Conservation (phyloP, 2,113 vertebrate species). For the Hippopotamus amphibius region DNA sequence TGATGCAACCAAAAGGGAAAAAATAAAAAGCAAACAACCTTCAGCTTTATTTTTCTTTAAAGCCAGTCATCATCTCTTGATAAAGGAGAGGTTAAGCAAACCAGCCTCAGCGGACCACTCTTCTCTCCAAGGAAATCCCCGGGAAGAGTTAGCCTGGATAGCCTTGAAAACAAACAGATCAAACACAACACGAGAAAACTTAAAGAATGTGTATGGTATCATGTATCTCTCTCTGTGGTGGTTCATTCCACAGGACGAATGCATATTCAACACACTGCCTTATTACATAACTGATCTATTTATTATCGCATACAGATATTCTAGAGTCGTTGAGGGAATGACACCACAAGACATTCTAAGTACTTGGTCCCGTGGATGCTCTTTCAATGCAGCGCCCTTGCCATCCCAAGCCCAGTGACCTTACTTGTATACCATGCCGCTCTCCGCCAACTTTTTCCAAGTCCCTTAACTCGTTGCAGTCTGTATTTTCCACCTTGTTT, state of each 20-base stretch:
- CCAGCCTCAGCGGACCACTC: slow-evolving; percentile 87
- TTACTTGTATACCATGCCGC: slow-evolving; percentile 81
- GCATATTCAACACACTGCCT: slow-evolving; percentile 96
- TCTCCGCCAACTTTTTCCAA: slow-evolving; percentile 80
- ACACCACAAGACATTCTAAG: slow-evolving; percentile 84
- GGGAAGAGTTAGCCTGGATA: slow-evolving; percentile 92
- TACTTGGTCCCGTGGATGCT: slow-evolving; percentile 80
- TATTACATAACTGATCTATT: slow-evolving; percentile 96
- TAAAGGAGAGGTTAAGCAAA: slow-evolving; percentile 85
- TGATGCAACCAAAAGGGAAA: slow-evolving; percentile 85
- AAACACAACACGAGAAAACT: slow-evolving; percentile 86
- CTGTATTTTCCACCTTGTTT: slow-evolving; percentile 82
- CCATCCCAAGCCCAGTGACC: slow-evolving; percentile 82
- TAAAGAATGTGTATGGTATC: slow-evolving; percentile 93
- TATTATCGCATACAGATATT: slow-evolving; percentile 91
- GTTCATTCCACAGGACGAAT: slow-evolving; percentile 91
- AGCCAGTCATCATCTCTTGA: slow-evolving; percentile 88
- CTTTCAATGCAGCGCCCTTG: slow-evolving; percentile 85
- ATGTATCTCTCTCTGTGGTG: slow-evolving; percentile 89
- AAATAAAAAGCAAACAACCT: slow-evolving; percentile 82
- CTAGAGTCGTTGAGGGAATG: slow-evolving; percentile 85
- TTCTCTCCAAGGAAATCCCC: slow-evolving; percentile 89
- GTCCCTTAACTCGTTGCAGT: slow-evolving; percentile 78
- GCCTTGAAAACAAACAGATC: slow-evolving; percentile 92
- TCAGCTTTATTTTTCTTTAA: slow-evolving; percentile 89